Evolutionary conservation across 1,140 invertebrate species (phyloP).

Genomic region (Alviniconcha marisindica): DNA sequence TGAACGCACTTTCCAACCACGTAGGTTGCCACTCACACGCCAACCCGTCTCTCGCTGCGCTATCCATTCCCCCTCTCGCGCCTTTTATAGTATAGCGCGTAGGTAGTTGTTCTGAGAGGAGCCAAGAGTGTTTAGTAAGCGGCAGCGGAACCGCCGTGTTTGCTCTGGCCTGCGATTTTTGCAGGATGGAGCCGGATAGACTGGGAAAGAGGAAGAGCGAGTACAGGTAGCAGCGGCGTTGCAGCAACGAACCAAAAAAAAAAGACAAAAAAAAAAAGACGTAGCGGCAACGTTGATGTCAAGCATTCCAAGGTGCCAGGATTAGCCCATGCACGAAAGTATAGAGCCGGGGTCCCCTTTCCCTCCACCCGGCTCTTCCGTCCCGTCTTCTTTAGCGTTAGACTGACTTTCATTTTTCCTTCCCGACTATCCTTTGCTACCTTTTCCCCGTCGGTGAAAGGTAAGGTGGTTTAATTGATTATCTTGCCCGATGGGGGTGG

Average conservation of each 20-base stretch:
- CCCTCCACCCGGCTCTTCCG: background rate
- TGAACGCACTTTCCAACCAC: too few species aligned
- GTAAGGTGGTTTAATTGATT: constrained; percentile 32
- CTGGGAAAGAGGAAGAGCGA: constrained; percentile 7
- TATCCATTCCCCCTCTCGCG: background rate
- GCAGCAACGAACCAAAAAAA: too few species aligned
- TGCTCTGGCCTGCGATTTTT: too few species aligned
- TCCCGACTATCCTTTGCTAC: background rate
- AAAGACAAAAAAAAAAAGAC: background rate
- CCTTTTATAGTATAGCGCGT: constrained; percentile 36
- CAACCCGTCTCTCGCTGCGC: background rate
- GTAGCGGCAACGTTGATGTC: background rate
- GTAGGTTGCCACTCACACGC: too few species aligned
- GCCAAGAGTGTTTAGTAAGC: background rate
- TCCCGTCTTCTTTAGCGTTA: background rate
- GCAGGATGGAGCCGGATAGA: background rate
- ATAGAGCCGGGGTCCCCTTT: background rate
- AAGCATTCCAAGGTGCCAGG: constrained; percentile 10
- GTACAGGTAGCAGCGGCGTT: background rate
- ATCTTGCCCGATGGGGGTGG: background rate
- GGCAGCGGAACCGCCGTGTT: background rate
- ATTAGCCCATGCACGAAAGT: constrained; percentile 16
- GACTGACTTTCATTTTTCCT: constrained; percentile 29
- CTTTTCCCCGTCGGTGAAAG: constrained; percentile 35
- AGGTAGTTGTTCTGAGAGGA: constrained; percentile 3